A percentile compares a stretch with the other conserved stretches of the same genome.
These are phyloP conservation scores for Gracilinanus agilis DNA, from an alignment of 2,113 vertebrate species.

Conservation along the genomic window DNA sequence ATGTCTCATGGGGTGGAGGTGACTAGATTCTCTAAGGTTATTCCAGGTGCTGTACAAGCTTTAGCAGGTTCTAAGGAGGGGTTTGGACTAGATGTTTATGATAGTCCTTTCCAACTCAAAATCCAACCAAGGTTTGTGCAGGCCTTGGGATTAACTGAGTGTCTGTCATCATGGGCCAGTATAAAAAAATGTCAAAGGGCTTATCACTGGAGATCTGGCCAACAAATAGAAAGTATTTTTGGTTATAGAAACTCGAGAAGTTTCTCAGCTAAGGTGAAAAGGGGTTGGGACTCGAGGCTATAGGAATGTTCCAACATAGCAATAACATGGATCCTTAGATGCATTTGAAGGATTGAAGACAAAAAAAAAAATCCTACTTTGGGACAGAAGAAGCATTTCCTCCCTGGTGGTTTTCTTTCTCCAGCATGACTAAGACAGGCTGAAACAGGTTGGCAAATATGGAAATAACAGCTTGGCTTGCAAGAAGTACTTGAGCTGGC, in stretches of 20 bases:
- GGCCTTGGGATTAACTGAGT: neutral
- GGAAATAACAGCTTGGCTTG: conserved; percentile 33
- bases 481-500: neutral
- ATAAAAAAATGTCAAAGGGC: neutral
- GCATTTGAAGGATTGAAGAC: neutral
- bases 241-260: neutral
- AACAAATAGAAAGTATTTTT: neutral
- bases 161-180: neutral
- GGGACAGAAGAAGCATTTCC: neutral
- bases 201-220: neutral
- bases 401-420: neutral
- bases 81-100: neutral
- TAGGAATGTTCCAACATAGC: neutral
- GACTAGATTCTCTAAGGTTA: neutral
- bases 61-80: neutral
- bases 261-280: neutral
- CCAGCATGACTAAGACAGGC: neutral
- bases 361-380: neutral
- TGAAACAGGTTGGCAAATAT: conserved; percentile 37
- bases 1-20: neutral
- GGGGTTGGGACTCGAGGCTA: neutral
- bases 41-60: neutral
- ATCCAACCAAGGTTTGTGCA: neutral
- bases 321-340: neutral
- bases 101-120: neutral